A percentile compares a stretch with the other conserved stretches of the same genome.
Conservation (phyloP, 2,888 invertebrate genomes). For the Agrilus cyanescens region DNA sequence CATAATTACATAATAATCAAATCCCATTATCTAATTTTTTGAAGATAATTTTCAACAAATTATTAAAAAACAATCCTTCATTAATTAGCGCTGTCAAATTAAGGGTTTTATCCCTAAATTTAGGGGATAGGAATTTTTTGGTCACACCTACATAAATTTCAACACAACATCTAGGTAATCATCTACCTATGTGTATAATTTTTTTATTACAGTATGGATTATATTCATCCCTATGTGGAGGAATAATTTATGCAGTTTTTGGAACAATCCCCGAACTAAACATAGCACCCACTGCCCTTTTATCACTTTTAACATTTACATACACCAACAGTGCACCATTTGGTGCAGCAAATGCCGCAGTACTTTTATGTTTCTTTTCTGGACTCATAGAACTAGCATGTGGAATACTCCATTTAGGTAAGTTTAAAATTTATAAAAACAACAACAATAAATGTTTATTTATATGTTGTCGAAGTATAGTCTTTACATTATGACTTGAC, state of each 20-base stretch:
- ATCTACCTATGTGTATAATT: background rate
- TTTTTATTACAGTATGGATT: conserved; percentile 58
- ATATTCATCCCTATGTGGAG: conserved; percentile 71
- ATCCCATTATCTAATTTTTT: too few relatives aligned
- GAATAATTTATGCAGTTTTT: conserved; percentile 64
- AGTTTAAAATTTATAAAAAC: conserved; percentile 15
- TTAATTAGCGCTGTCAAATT: too few relatives aligned
- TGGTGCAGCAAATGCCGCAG: conserved; percentile 46
- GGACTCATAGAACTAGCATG: conserved; percentile 53
- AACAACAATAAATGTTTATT: too few relatives aligned
- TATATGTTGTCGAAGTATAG: too few relatives aligned
- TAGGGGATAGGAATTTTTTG: too few relatives aligned
- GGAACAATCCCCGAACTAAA: conserved; percentile 60
- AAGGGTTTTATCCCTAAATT: too few relatives aligned
- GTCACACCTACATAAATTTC: too few relatives aligned
- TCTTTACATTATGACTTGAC: too few relatives aligned
- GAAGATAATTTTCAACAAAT: too few relatives aligned
- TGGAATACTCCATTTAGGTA: conserved; percentile 54
- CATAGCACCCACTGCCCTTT: conserved; percentile 61
- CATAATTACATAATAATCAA: too few relatives aligned
- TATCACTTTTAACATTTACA: conserved; percentile 61
- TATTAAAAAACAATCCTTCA: too few relatives aligned
- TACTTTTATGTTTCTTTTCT: conserved; percentile 52
- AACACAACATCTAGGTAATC: background rate
- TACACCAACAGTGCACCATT: conserved; percentile 38